phyloP scores from a whole-genome alignment of 30 jellyfish, hydroid and myxozoan species.

The Hydractinia symbiolongicarpus region DNA sequence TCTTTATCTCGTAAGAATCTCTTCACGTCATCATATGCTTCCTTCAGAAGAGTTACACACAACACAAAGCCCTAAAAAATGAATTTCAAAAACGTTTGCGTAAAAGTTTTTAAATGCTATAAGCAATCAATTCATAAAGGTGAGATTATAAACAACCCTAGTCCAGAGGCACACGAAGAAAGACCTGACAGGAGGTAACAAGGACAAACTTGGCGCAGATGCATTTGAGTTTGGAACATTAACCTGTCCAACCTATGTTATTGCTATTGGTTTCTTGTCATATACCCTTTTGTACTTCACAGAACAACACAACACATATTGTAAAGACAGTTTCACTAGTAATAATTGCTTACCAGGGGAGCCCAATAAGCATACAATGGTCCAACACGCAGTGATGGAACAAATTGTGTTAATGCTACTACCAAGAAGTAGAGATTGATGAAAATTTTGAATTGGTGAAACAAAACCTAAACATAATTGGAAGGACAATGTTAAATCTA shows the following conservation, averaged over 20 bases:
- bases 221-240: too few species aligned
- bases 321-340: too few species aligned
- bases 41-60: conserved; percentile 87
- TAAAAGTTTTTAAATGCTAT: background rate
- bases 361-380: conserved; percentile 97
- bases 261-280: too few species aligned
- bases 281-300: too few species aligned
- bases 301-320: too few species aligned
- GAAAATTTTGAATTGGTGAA: conserved; percentile 86
- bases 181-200: too few species aligned
- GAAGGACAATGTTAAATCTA: background rate
- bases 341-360: conserved; percentile 60
- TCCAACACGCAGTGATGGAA: conserved; percentile 85
- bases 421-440: conserved; percentile 71
- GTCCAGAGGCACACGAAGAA: too few species aligned
- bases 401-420: conserved; percentile 91
- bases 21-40: conserved; percentile 87
- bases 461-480: conserved; percentile 56
- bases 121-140: background rate
- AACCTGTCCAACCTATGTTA: too few species aligned
- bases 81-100: background rate
- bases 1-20: conserved; percentile 88
- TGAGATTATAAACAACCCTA: too few species aligned
- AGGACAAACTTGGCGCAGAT: too few species aligned
- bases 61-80: conserved; percentile 77